Evolutionary conservation across 2,113 vertebrate genomes (phyloP), one percentile per base, ranked within the genome.

Genomic region (Passer montanus): DNA sequence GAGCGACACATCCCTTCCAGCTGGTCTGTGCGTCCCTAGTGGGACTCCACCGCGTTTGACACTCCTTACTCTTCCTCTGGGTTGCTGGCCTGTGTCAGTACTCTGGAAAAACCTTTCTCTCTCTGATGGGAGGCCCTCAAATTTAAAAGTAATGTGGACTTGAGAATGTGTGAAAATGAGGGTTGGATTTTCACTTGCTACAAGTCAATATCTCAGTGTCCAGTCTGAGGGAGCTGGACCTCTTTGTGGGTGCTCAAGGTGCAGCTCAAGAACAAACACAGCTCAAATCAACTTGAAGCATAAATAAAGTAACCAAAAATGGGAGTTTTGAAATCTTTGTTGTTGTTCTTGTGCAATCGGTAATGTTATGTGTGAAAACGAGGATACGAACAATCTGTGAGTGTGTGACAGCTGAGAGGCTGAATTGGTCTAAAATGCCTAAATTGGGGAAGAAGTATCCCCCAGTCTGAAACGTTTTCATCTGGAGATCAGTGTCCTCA

Each of bases 341-440:
- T 2, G 3, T 67, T 0, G 0, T 59, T 66, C 21, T 76, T 79
- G 47, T 11, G 30, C 27, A 13, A 2, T 0, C 76, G 26, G 8
- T 21, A 75, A 39, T 2, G 23, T 58, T 68, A 6, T 0, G 9
- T 22, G 21, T 81, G 13, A 84, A 83, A 84, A 56, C 10, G 39
- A 70, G 23, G 24, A 30, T 30, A 37, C 0, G 0, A 63, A 19
- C 2, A 3, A 23, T 35, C 20, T 31, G 44, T 1, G 5, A 58
- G 21, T 15, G 5, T 28, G 64, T 66, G 68, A 30, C 49, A 66
- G 49, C 53, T 26, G 58, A 7, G 23, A 83, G 46, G 55, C 46
- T 67, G 64, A 67, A 55, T 4, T 56, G 26, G 9, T 66, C 60
- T 55, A n/a, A 72, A 63, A 52, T 19, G 3, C 35, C 41, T 44